Evolutionary conservation across 2,888 invertebrate genomes (phyloP).

Genomic region (Cyclophora punctaria): DNA sequence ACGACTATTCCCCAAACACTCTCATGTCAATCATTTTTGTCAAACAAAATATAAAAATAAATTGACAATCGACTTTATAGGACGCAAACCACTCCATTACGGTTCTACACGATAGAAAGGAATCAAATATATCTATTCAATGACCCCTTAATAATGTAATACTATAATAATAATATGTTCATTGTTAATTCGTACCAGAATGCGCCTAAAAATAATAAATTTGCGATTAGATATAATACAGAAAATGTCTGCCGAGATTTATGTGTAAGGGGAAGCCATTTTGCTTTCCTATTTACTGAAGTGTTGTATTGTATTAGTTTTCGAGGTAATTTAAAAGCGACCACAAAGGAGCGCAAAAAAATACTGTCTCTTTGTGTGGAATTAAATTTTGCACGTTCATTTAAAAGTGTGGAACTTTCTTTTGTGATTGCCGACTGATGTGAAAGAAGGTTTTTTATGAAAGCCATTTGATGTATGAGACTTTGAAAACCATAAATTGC

Average conservation of each 20-base stretch:
- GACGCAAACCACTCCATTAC: constrained; percentile 67
- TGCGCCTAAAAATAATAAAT: constrained; percentile 67
- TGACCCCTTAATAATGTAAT: constrained; percentile 47
- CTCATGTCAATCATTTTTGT: constrained; percentile 71
- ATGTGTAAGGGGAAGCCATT: constrained; percentile 51
- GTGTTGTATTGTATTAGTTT: constrained; percentile 43
- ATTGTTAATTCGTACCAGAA: constrained; percentile 65
- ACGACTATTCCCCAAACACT: constrained; percentile 29
- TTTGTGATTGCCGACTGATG: constrained; percentile 40
- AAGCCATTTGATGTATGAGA: not conserved
- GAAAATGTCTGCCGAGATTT: constrained; percentile 59
- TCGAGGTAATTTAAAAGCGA: constrained; percentile 56
- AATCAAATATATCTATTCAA: constrained; percentile 44
- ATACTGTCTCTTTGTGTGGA: constrained; percentile 46
- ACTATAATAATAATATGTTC: constrained; percentile 62
- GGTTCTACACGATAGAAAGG: constrained; percentile 52
- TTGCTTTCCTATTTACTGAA: constrained; percentile 61
- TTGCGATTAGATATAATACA: constrained; percentile 66
- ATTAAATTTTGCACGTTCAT: constrained; percentile 52
- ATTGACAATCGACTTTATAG: constrained; percentile 62
- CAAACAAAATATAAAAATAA: constrained; percentile 75
- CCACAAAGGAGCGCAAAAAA: constrained; percentile 60
- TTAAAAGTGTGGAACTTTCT: constrained; percentile 42
- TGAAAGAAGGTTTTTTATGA: constrained; percentile 26
- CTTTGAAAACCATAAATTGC: no score